Evolutionary conservation across 1,140 invertebrate genomes (phyloP), one percentile per base, ranked within the genome.

Genomic region (Cyrtorhinus lividipennis): DNA sequence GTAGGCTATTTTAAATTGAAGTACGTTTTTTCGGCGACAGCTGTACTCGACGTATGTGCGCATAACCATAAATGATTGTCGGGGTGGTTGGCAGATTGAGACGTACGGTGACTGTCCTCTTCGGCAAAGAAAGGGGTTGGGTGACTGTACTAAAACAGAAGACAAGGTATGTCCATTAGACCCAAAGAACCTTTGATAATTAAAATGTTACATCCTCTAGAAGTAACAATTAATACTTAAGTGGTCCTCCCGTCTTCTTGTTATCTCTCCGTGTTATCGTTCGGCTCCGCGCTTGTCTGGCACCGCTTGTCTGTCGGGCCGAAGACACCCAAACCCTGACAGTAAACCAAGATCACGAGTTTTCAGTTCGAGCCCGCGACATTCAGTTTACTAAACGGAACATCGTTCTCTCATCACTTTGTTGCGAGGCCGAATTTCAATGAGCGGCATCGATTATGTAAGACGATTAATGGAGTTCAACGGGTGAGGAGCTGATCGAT

Each of bases 211-310:
- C 62, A 62, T 62, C 62, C 46, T 24, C 46, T 24, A 48, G 30
- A n/a, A 62, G 62, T 62, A 62, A 56, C 62, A 62, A 62, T 62
- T 64, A 61, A 61, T 61, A 64, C 44, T 53, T 53, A 53, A 53
- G 48, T 53, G 48, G 48, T 53, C 48, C 48, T 53, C 48, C 48
- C 48, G 30, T 5, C 20, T 57, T 15, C 15, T 12, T 12, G 26
- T 22, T 25, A 59, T 58, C 62, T 48, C 61, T 24, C 24, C 57
- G 27, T 27, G 44, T 59, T 45, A 24, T 22, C 25, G 26, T 30
- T n/a, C 63, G 56, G 45, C 56, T 59, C 63, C 30, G 56, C 26
- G 58, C 63, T 30, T 27, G 18, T 53, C 24, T 23, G 20, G 38
- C 23, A 15, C 44, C 44, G 22, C 12, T n/a, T n/a, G 48, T 24